Evolutionary conservation across 2,888 invertebrate species (phyloP).

Genomic region (Lycia hirtaria): DNA sequence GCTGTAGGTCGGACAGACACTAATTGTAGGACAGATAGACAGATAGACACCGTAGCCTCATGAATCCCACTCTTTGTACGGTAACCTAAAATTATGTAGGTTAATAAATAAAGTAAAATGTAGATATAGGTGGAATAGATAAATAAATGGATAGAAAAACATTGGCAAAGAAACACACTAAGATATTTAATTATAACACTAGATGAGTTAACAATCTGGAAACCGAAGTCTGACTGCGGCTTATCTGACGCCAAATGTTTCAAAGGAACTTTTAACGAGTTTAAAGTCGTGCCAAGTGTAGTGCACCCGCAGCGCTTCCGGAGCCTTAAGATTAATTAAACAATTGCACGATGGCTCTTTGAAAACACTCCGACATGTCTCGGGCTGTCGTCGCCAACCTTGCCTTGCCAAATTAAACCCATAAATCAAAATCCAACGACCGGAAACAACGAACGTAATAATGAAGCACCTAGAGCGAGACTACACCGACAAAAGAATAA

Average conservation of each 20-base stretch:
- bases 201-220: conserved; percentile 82
- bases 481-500: conserved; percentile 59
- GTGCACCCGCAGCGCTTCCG: conserved; percentile 78
- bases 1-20: too few relatives aligned
- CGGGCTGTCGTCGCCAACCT: conserved; percentile 83
- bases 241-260: conserved; percentile 85
- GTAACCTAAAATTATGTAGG: too few relatives aligned
- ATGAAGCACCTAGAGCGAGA: conserved; percentile 66
- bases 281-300: conserved; percentile 83
- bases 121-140: too few relatives aligned
- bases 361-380: conserved; percentile 85
- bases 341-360: conserved; percentile 84
- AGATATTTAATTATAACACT: conserved; percentile 80
- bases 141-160: too few relatives aligned
- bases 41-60: too few relatives aligned
- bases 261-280: conserved; percentile 85
- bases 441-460: conserved; percentile 81
- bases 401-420: conserved; percentile 84
- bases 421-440: conserved; percentile 82
- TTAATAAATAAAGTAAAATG: too few relatives aligned
- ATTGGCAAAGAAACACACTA: conserved; percentile 44
- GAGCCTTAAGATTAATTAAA: conserved; percentile 84
- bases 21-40: too few relatives aligned
- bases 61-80: too few relatives aligned
- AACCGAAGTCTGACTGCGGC: conserved; percentile 80